A percentile compares a stretch with the other conserved stretches of the same genome.
Conservation (phyloP, 2,888 invertebrate genomes). For the Autographa gamma region DNA sequence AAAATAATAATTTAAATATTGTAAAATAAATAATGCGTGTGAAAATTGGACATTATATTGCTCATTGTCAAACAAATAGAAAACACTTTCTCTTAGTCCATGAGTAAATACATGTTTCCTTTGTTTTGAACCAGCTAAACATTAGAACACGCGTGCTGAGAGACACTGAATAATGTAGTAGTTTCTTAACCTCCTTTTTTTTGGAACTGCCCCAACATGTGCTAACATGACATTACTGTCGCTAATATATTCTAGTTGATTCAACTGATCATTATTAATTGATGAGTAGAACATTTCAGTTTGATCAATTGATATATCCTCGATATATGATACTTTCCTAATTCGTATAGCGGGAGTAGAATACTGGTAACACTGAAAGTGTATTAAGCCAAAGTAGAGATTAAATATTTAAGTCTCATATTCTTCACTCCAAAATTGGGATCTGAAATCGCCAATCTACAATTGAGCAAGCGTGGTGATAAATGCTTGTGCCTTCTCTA, state of each 20-base stretch:
- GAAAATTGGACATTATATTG: not conserved
- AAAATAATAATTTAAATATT: not conserved
- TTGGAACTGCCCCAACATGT: slow-evolving; percentile 44
- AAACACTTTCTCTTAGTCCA: not conserved
- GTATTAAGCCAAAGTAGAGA: no score
- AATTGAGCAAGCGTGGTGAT: no score
- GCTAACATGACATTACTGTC: slow-evolving; percentile 32
- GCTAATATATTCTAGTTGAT: slow-evolving; percentile 12
- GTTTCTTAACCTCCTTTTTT: slow-evolving; percentile 32
- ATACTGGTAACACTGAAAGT: no score
- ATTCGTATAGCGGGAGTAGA: no score
- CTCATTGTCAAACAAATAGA: not conserved
- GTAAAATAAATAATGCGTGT: no score
- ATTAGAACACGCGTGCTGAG: slow-evolving; percentile 22
- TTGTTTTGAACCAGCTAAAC: slow-evolving; percentile 23
- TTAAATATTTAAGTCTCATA: no score
- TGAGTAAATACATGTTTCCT: slow-evolving; percentile 20
- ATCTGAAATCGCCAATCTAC: no score
- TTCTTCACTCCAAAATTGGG: no score
- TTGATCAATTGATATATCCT: no score
- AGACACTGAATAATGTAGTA: slow-evolving; percentile 34
- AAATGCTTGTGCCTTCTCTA: no score
- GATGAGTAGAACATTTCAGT: not conserved
- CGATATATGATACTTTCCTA: no score
- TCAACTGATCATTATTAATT: slow-evolving; percentile 16